phyloP scores from a whole-genome alignment of 2,113 vertebrate species.

The Corythornis madagascariensis region DNA sequence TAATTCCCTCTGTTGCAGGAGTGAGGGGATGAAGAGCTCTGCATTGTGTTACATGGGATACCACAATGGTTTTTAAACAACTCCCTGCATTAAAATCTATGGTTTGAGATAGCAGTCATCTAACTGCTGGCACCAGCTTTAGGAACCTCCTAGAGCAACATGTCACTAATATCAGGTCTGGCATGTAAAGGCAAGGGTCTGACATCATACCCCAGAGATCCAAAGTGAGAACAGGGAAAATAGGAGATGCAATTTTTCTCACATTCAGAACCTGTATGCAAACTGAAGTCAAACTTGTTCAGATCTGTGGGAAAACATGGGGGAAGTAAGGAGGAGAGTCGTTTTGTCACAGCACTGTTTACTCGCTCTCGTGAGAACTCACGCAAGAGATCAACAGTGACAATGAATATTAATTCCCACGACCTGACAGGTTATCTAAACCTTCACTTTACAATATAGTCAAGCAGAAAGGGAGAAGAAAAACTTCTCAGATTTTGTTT shows the following conservation, averaged over 20 bases:
- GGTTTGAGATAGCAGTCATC: not conserved
- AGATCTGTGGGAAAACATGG: accelerated
- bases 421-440: not conserved
- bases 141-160: not conserved
- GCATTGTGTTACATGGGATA: not conserved
- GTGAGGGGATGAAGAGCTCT: not conserved
- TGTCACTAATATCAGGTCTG: not conserved
- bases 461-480: not conserved
- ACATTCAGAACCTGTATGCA: not conserved
- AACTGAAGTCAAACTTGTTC: not conserved
- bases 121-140: slow-evolving; percentile 7
- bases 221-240: not conserved
- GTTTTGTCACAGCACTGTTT: not conserved
- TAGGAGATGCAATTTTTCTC: not conserved
- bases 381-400: not conserved
- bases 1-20: not conserved
- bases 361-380: not conserved
- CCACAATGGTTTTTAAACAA: not conserved
- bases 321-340: not conserved
- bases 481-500: not conserved
- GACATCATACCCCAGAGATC: not conserved
- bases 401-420: not conserved
- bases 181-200: not conserved
- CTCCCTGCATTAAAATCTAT: not conserved
- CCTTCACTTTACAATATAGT: not conserved